phyloP scores from a whole-genome alignment of 1,140 invertebrate genomes.

The Zaprionus lachaisei region DNA sequence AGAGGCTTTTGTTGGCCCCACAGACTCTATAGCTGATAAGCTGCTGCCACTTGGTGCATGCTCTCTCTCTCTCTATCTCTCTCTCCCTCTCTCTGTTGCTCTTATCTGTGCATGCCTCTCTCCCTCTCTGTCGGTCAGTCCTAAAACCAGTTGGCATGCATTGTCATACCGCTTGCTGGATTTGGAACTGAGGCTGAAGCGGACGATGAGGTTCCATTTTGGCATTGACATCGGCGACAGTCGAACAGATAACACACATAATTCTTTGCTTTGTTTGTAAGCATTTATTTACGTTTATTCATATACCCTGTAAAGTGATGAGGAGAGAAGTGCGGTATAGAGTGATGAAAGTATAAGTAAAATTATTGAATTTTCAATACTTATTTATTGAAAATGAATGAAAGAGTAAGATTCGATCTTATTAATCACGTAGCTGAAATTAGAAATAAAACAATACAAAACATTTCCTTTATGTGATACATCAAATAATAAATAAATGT shows the following conservation, averaged over 20 bases:
- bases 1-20: slow-evolving; percentile 67
- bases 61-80: background rate
- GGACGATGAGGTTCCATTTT: slow-evolving; percentile 21
- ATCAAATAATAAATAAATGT: no score
- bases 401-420: no score
- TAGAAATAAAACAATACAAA: no score
- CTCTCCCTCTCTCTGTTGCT: background rate
- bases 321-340: background rate
- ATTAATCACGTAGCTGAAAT: no score
- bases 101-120: background rate
- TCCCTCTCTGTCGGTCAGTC: background rate
- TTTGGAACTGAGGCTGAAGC: slow-evolving; percentile 24
- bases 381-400: no score
- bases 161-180: slow-evolving; percentile 32
- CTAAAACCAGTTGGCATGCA: slow-evolving; percentile 33
- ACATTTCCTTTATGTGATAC: no score
- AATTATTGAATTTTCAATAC: no score
- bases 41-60: background rate
- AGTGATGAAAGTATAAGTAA: background rate
- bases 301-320: slow-evolving; percentile 14
- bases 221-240: slow-evolving; percentile 25
- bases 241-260: slow-evolving; percentile 65
- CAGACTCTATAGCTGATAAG: slow-evolving; percentile 35
- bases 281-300: slow-evolving; percentile 61
- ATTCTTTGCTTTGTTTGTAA: slow-evolving; percentile 62